These are phyloP conservation scores for Carpatolechia fugitivella DNA, from an alignment of 2,888 invertebrate species.

Conservation along the genomic window DNA sequence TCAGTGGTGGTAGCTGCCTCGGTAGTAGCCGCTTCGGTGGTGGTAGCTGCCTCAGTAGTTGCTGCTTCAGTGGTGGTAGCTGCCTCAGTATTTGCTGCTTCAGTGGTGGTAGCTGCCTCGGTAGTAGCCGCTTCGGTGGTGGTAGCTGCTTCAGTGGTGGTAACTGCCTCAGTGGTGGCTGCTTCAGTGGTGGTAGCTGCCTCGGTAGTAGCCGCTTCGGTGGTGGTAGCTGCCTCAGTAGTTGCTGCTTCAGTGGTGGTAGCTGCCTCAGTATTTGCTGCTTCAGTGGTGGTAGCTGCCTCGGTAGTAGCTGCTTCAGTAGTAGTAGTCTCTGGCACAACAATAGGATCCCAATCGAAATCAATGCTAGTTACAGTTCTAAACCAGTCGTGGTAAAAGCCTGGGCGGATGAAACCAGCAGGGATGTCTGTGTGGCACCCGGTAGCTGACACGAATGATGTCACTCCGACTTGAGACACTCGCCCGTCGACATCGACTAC, in stretches of 20 bases:
- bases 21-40: neutral
- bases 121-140: neutral
- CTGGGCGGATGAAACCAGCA: constrained; percentile 59
- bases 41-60: neutral
- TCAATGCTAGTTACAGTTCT: constrained; percentile 38
- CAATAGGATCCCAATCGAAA: constrained; percentile 38
- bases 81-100: neutral
- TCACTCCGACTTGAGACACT: constrained; percentile 46
- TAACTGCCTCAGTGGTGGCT: too few relatives aligned
- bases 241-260: neutral
- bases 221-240: neutral
- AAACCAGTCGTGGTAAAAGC: constrained; percentile 52
- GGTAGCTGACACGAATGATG: constrained; percentile 54
- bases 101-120: neutral
- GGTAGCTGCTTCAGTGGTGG: too few relatives aligned
- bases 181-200: neutral
- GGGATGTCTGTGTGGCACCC: constrained; percentile 59
- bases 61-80: neutral
- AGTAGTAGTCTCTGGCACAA: neutral
- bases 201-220: neutral
- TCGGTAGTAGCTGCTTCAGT: neutral
- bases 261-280: neutral
- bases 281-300: neutral
- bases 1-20: neutral
- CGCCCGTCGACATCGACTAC: constrained; percentile 42